phyloP scores from a whole-genome alignment of 2,797 vertebrate species.

The Manis javanica region DNA sequence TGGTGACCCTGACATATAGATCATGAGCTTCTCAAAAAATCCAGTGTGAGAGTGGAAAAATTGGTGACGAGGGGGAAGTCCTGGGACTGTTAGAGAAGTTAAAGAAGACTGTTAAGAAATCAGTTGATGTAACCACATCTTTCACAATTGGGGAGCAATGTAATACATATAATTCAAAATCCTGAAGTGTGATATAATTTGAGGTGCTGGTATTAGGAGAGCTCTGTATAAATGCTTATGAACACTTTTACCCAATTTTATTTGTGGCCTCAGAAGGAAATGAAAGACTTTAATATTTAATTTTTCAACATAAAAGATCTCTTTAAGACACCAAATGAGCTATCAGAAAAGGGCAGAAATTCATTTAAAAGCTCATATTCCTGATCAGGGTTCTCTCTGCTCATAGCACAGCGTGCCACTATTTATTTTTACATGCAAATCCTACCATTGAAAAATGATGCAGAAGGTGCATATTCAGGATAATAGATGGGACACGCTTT shows the following conservation, averaged over 20 bases:
- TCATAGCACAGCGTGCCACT: not conserved
- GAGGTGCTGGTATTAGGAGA: not conserved
- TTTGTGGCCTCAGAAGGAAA: conserved; percentile 47
- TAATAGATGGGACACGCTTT: not conserved
- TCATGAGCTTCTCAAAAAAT: not conserved
- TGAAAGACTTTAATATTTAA: conserved; percentile 59
- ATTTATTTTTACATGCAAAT: conserved; percentile 59
- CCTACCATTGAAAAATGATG: not conserved
- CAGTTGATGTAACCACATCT: not conserved
- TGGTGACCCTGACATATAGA: not conserved
- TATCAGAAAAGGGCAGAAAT: conserved; percentile 25
- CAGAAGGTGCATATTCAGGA: not conserved
- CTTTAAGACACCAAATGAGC: conserved; percentile 5
- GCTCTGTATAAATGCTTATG: conserved; percentile 35
- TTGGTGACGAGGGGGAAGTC: not conserved
- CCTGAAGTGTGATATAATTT: not conserved
- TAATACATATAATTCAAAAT: not conserved
- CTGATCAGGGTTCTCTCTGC: not conserved
- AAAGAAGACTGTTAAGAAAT: not conserved
- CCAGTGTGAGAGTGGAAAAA: not conserved
- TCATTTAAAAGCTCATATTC: conserved; percentile 6
- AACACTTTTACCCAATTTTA: conserved; percentile 50
- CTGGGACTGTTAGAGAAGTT: not conserved
- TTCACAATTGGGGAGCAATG: not conserved
- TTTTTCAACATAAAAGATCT: conserved; percentile 59